phyloP scores from a whole-genome alignment of 2,888 invertebrate genomes.

The Euphydryas editha region DNA sequence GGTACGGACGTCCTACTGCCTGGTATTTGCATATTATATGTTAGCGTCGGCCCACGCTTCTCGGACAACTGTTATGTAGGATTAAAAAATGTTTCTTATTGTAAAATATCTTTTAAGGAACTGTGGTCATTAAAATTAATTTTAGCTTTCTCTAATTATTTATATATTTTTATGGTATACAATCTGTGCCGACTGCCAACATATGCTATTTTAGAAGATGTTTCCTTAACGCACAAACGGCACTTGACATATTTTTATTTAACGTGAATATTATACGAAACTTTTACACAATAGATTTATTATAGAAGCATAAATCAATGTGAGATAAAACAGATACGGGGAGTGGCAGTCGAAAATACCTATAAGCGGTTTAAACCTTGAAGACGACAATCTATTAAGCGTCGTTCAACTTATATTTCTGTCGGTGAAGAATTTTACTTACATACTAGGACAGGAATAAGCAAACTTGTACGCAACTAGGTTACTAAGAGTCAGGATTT shows the following conservation, averaged over 20 bases:
- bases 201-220: constrained; percentile 56
- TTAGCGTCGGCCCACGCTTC: constrained; percentile 54
- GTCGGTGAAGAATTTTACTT: constrained; percentile 49
- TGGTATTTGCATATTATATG: constrained; percentile 69
- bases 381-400: constrained; percentile 38
- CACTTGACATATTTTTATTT: constrained; percentile 40
- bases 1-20: constrained; percentile 77
- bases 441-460: constrained; percentile 64
- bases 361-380: constrained; percentile 33
- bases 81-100: constrained; percentile 27
- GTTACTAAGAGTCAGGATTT: constrained; percentile 75
- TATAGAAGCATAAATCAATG: constrained; percentile 24
- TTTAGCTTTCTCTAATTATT: constrained; percentile 26
- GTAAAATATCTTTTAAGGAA: constrained; percentile 20
- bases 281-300: constrained; percentile 20
- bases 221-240: constrained; percentile 65
- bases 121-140: not conserved
- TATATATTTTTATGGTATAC: constrained; percentile 17
- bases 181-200: constrained; percentile 58
- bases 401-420: constrained; percentile 39
- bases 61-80: constrained; percentile 30
- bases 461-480: constrained; percentile 70
- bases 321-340: constrained; percentile 26
- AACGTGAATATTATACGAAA: not conserved
- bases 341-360: constrained; percentile 33